Conservation (phyloP, 2,113 vertebrate genomes). For the Chaenogobius annularis region DNA sequence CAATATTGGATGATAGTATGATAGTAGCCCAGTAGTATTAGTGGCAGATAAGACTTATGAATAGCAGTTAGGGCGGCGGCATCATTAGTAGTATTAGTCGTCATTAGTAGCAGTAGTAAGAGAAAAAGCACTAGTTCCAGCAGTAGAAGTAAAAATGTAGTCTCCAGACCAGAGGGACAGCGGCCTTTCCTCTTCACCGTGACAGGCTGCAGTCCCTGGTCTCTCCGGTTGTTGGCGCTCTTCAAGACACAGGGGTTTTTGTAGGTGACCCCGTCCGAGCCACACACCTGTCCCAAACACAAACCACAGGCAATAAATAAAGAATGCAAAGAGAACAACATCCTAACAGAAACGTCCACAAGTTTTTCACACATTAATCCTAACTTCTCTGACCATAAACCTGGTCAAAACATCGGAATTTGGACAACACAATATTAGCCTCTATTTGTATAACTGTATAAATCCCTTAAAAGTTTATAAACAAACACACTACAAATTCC, state of each 20-base stretch:
- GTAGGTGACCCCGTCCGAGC: constrained; percentile 84
- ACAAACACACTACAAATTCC: no score
- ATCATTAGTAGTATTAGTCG: background rate
- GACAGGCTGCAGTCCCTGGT: constrained; percentile 68
- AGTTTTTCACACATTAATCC: no score
- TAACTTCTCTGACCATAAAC: no score
- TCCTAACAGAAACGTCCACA: background rate
- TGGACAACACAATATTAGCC: no score
- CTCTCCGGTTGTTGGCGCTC: constrained; percentile 75
- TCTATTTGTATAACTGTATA: no score
- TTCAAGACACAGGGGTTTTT: constrained; percentile 81
- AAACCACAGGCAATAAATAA: background rate
- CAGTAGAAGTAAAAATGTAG: background rate
- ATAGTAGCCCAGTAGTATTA: no score
- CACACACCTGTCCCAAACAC: constrained; percentile 74
- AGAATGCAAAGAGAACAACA: background rate
- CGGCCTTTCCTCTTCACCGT: constrained; percentile 84
- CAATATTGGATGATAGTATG: background rate
- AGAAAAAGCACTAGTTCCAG: background rate
- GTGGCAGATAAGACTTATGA: no score
- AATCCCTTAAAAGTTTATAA: no score
- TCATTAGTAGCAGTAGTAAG: background rate
- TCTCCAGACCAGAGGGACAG: constrained; percentile 84
- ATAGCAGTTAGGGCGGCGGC: background rate
- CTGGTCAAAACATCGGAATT: no score